Conservation (phyloP, 2,113 vertebrate genomes). For the Leucopsar rothschildi region DNA sequence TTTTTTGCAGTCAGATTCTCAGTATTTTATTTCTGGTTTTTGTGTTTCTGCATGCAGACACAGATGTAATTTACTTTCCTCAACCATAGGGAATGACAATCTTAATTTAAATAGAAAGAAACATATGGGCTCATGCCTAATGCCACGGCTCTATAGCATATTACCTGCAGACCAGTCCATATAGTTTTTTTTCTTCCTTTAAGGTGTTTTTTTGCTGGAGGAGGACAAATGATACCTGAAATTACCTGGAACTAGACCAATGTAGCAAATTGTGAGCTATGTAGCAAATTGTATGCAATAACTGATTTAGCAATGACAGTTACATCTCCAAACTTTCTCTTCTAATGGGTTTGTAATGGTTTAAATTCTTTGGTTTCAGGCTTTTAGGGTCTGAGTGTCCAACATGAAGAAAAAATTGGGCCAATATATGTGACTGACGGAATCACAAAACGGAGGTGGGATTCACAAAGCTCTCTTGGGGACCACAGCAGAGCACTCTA, state of each 20-base stretch:
- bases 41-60: neutral
- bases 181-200: neutral
- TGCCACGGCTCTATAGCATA: neutral
- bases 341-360: neutral
- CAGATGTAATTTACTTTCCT: neutral
- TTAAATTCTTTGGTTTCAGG: neutral
- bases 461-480: neutral
- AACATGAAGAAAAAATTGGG: neutral
- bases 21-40: neutral
- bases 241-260: neutral
- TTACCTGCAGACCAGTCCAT: neutral
- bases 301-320: neutral
- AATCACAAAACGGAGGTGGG: neutral
- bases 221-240: neutral
- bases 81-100: neutral
- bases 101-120: neutral
- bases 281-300: neutral
- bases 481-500: neutral
- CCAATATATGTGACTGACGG: rapidly evolving
- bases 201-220: neutral
- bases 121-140: neutral
- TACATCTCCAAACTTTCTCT: neutral
- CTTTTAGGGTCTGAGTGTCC: neutral
- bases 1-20: neutral
- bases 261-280: neutral